phyloP scores from a whole-genome alignment of 2,797 vertebrate genomes.

The Sylvilagus floridanus region DNA sequence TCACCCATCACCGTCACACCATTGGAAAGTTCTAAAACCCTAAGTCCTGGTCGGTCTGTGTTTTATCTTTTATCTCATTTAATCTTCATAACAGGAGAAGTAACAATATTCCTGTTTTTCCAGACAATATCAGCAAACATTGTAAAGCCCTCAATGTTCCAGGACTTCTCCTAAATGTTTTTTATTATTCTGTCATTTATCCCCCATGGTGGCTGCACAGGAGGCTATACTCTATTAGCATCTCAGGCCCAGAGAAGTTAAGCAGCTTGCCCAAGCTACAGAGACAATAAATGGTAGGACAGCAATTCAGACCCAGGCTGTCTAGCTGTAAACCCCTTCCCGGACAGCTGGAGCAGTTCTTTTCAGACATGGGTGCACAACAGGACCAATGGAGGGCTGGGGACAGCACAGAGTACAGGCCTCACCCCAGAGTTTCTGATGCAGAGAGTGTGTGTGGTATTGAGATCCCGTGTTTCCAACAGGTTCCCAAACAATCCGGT shows the following conservation, averaged over 20 bases:
- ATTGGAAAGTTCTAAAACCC: not conserved
- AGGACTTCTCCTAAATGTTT: not conserved
- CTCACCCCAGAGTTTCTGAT: not conserved
- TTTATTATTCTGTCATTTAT: not conserved
- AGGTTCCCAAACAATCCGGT: not conserved
- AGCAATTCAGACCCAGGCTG: not conserved
- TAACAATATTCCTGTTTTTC: not conserved
- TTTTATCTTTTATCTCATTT: not conserved
- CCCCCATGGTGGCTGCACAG: fast-evolving
- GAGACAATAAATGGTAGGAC: not conserved
- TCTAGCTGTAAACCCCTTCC: not conserved
- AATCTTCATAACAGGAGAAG: not conserved
- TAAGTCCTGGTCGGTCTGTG: not conserved
- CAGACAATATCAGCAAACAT: not conserved
- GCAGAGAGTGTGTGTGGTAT: not conserved
- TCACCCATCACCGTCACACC: not conserved
- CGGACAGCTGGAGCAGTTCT: not conserved
- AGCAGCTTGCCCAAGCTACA: not conserved
- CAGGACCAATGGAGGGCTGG: not conserved
- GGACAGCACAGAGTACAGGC: not conserved
- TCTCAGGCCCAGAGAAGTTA: not conserved
- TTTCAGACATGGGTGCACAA: not conserved
- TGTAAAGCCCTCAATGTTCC: not conserved
- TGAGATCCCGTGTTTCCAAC: not conserved
- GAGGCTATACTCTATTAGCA: not conserved